Evolutionary conservation across 2,888 invertebrate genomes (phyloP).

Genomic region (Homarus gammarus): DNA sequence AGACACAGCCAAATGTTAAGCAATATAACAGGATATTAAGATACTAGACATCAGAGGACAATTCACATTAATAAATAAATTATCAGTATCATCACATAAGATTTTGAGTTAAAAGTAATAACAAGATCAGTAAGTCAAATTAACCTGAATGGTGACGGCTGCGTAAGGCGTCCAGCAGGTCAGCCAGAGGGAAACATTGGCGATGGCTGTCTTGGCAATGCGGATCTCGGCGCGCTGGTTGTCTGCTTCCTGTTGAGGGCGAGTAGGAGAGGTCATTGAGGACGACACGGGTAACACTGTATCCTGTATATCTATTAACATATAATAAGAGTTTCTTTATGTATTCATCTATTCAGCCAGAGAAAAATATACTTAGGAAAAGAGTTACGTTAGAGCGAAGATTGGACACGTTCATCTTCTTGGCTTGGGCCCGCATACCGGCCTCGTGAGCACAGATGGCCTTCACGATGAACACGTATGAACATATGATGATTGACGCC

Average conservation of each 20-base stretch:
- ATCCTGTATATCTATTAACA: not conserved
- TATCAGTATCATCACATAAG: not conserved
- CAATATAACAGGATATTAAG: too few relatives aligned
- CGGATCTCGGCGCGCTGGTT: slow-evolving; percentile 74
- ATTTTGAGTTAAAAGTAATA: not conserved
- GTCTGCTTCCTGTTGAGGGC: slow-evolving; percentile 63
- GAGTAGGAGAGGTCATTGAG: not conserved
- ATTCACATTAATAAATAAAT: not conserved
- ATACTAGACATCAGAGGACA: too few relatives aligned
- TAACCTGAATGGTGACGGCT: slow-evolving; percentile 77
- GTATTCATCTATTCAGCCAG: not conserved
- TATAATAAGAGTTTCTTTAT: not conserved
- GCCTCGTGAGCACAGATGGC: slow-evolving; percentile 92
- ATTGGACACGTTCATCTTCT: slow-evolving; percentile 95
- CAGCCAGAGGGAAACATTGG: slow-evolving; percentile 76
- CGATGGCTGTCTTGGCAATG: slow-evolving; percentile 76
- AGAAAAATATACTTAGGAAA: too few relatives aligned
- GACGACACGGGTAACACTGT: not conserved
- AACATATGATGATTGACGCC: slow-evolving; percentile 82
- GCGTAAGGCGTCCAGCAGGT: slow-evolving; percentile 78
- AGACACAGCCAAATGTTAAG: too few relatives aligned
- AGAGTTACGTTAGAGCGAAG: slow-evolving; percentile 83
- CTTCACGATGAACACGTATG: slow-evolving; percentile 84
- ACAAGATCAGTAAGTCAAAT: slow-evolving; percentile 33
- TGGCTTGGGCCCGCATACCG: slow-evolving; percentile 92